Percentiles rank a stretch among this genome's conserved stretches.
Conservation (phyloP, 64 coral and sea anemone genomes). For the Montipora efflorescens region DNA sequence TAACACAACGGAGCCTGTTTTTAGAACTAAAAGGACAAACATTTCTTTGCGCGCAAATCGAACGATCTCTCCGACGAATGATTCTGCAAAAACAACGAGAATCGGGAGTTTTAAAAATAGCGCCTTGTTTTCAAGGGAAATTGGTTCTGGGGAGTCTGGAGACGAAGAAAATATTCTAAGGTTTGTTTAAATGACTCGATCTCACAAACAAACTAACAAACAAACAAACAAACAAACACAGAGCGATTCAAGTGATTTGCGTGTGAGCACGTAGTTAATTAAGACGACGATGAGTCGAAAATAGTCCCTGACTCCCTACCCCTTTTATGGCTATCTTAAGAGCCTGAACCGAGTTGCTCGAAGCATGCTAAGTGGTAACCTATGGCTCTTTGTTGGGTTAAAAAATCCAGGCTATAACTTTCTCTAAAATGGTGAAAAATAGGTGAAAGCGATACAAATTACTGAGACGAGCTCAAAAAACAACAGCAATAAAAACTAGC, state of each 20-base stretch:
- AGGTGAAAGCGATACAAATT: neutral
- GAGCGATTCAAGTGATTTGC: too few species aligned
- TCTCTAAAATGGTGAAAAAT: neutral
- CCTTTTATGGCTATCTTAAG: too few species aligned
- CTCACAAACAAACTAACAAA: neutral
- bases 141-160: neutral
- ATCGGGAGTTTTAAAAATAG: neutral
- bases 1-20: neutral
- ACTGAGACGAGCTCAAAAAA: neutral
- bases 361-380: too few species aligned
- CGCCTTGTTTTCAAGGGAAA: slow-evolving; percentile 15
- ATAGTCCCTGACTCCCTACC: too few species aligned
- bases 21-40: neutral
- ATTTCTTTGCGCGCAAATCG: neutral
- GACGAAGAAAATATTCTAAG: neutral
- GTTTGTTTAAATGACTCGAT: neutral
- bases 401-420: neutral
- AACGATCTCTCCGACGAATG: neutral
- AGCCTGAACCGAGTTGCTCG: too few species aligned
- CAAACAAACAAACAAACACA: neutral
- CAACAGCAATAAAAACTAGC: neutral
- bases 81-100: neutral
- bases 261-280: too few species aligned
- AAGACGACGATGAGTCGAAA: too few species aligned
- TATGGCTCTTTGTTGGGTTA: neutral